Evolutionary conservation across 2,797 vertebrate species (phyloP).

Genomic region (Ptychobarbus kaznakovi): DNA sequence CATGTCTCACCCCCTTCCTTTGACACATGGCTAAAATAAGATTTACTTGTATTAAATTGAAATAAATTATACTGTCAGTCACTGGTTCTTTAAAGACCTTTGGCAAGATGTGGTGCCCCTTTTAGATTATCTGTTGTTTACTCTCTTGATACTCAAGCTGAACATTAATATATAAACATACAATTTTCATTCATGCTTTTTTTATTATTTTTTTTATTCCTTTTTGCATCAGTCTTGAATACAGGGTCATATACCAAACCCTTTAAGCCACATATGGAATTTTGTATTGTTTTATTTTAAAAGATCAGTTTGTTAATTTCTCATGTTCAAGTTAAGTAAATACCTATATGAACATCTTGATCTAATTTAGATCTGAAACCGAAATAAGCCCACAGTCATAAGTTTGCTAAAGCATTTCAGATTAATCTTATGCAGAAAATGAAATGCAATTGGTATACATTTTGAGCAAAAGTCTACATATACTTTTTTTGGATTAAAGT

Average conservation of each 20-base stretch:
- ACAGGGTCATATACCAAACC: neutral
- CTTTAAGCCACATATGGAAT: slow-evolving; percentile 5
- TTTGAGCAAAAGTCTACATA: neutral
- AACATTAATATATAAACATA: too few species aligned
- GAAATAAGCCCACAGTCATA: slow-evolving; percentile 1
- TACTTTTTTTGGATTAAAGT: neutral
- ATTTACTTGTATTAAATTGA: too few species aligned
- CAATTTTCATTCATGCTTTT: too few species aligned
- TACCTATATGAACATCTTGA: neutral
- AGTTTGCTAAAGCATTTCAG: neutral
- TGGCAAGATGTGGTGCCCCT: too few species aligned
- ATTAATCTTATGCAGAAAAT: neutral
- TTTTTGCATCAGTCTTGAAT: neutral
- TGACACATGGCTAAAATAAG: too few species aligned
- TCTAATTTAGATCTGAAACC: neutral
- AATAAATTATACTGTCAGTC: too few species aligned
- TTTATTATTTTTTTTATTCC: too few species aligned
- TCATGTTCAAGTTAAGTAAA: slow-evolving; percentile 1
- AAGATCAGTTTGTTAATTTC: neutral
- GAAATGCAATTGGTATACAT: neutral
- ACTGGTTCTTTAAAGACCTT: too few species aligned
- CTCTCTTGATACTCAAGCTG: too few species aligned
- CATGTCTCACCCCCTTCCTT: too few species aligned
- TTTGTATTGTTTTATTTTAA: neutral
- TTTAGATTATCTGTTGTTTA: too few species aligned